Base-by-base conservation (phyloP, 2,888 invertebrate species). In the Pandemis cinnamomeana region DNA sequence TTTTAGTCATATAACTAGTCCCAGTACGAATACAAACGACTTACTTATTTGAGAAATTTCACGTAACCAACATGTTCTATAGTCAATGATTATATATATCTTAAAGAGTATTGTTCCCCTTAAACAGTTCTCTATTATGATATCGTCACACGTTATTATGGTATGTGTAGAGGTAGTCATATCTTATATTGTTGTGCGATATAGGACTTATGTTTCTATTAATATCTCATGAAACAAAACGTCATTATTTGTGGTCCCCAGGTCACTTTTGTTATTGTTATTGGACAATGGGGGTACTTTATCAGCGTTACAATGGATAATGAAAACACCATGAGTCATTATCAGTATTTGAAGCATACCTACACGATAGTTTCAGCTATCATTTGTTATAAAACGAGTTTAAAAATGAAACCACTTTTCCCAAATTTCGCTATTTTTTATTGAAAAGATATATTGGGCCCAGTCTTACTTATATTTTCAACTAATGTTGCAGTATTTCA, bases 191-290 rank as follows among this genome's bases (percentile, higher is more conserved):
- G 41, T 51, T 51, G 66, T 51, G 36, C 51, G 36, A 66, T 66
- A 68, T 68, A 15, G 51, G 36, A 67, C 55, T 36, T 67, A 8
- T 48, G 48, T 41, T 51, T 67, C 58, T 58, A n/a, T 41, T 42
- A 63, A 13, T 46, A 67, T 36, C 64, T 69, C 64, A 48, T 66
- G 53, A 20, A 74, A 74, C 70, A 71, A 71, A 74, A 67, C 71
- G 46, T 70, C 53, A 67, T 62, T 71, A 74, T 74, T 62, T 67
- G 11, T 42, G 53, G 36, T 70, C 74, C 62, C 60, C 66, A 15
- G 74, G 71, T 71, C 67, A 71, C 46, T 55, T 53, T 36, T 67
- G 62, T 71, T 74, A 74, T 71, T 74, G 74, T 74, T 71, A 71
- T 71, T 58, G 61, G 60, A 74, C 74, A 74, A 74, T 74, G 48